Conservation (phyloP, 2,113 vertebrate genomes). For the Hiodon tergisus region DNA sequence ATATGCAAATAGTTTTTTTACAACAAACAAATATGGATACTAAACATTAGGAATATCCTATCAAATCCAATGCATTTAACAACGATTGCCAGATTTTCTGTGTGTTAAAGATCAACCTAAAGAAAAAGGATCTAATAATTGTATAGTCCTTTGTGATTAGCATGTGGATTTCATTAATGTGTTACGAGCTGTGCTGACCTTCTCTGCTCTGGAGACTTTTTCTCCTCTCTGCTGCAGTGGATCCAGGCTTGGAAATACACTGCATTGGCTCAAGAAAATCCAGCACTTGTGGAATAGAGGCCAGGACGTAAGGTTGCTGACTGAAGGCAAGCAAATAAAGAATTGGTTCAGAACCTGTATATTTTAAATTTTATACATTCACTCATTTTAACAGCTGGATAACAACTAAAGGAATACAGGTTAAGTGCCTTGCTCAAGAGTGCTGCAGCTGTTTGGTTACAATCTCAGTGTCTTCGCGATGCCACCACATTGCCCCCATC, state of each 20-base stretch:
- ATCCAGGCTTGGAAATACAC: too few species aligned
- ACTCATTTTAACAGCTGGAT: not conserved
- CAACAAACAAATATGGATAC: too few species aligned
- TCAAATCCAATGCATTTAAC: too few species aligned
- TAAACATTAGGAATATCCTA: too few species aligned
- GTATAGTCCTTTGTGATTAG: not conserved
- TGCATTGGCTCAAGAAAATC: too few species aligned
- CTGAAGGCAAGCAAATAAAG: too few species aligned
- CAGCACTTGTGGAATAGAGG: too few species aligned
- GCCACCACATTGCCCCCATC: not conserved
- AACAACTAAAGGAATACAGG: not conserved
- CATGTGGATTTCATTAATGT: constrained; percentile 6
- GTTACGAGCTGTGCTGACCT: not conserved
- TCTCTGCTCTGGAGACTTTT: not conserved
- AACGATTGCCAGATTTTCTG: too few species aligned
- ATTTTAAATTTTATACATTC: not conserved
- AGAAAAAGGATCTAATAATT: not conserved
- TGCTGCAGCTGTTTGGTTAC: not conserved
- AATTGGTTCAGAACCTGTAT: not conserved
- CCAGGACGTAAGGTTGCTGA: too few species aligned
- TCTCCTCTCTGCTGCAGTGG: too few species aligned
- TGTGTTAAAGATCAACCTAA: too few species aligned
- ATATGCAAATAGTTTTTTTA: too few species aligned
- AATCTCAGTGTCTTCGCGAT: not conserved
- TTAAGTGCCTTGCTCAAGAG: not conserved